Conservation (phyloP, 2,797 vertebrate species). For the Mormyrus hasselquistii region DNA sequence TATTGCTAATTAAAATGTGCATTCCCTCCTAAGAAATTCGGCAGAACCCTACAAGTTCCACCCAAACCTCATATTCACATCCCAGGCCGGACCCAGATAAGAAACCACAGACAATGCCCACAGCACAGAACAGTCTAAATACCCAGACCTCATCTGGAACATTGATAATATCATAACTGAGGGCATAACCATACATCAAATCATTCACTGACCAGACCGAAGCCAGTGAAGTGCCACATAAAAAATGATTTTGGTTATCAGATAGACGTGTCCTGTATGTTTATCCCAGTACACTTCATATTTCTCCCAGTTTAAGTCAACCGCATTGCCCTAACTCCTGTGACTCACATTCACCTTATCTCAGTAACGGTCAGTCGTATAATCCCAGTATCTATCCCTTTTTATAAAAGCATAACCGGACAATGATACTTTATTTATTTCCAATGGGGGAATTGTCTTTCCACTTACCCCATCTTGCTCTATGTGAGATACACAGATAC, state of each 20-base stretch:
- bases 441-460: neutral
- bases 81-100: neutral
- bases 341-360: neutral
- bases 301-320: neutral
- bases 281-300: neutral
- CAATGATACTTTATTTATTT: neutral
- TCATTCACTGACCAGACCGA: neutral
- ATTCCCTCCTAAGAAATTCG: neutral
- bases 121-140: neutral
- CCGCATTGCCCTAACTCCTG: neutral
- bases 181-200: neutral
- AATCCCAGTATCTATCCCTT: neutral
- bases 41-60: neutral
- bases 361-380: neutral
- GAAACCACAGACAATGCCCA: neutral
- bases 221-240: neutral
- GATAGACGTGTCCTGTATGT: neutral
- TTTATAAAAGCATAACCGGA: neutral
- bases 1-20: neutral
- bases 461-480: neutral
- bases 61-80: neutral
- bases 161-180: neutral
- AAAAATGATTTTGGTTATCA: neutral
- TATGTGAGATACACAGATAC: neutral
- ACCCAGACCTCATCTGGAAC: neutral